These are phyloP conservation scores for Oeneis ivallda DNA, from an alignment of 2,888 invertebrate species.

Conservation along the genomic window DNA sequence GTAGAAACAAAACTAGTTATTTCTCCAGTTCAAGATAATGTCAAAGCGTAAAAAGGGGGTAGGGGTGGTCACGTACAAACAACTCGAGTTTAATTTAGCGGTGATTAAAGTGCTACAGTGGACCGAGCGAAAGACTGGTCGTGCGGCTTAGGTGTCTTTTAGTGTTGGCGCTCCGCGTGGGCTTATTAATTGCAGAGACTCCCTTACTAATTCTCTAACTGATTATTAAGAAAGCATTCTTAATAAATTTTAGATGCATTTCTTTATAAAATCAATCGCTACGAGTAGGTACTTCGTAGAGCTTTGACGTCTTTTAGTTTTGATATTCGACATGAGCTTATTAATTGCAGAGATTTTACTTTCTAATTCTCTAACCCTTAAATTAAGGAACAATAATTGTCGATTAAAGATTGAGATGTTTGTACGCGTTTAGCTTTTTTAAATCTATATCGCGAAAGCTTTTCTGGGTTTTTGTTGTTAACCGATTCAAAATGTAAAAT, in stretches of 20 bases:
- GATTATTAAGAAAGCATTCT: constrained; percentile 8
- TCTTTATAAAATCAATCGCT: no score
- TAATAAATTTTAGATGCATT: background rate
- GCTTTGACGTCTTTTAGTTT: background rate
- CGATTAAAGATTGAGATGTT: no score
- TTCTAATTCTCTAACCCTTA: no score
- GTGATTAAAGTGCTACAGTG: constrained; percentile 60
- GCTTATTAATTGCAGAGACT: constrained; percentile 43
- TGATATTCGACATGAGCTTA: no score
- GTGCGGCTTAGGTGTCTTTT: constrained; percentile 27
- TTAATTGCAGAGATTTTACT: no score
- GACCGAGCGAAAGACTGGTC: constrained; percentile 42
- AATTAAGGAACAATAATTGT: no score
- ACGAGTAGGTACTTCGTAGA: background rate
- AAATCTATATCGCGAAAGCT: no score
- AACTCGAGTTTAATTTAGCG: constrained; percentile 66
- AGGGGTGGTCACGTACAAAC: constrained; percentile 55
- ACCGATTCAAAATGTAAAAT: no score
- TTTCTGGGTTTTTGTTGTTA: no score
- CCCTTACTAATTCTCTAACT: constrained; percentile 13
- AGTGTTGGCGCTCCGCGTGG: constrained; percentile 49
- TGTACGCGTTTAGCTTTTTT: no score
- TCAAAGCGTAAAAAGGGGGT: constrained; percentile 31
- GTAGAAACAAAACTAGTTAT: constrained; percentile 30
- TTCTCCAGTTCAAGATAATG: constrained; percentile 33